These are phyloP conservation scores for Xenopus tropicalis DNA, from an alignment of 2,113 vertebrate genomes.

Conservation along the genomic window UCB_Xtro_10.0 CM004444.2:125985001-125985500, in stretches of 20 bases:
- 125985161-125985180: too few species aligned
- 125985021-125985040: too few species aligned
- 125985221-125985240: not conserved
- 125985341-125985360: not conserved
- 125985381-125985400: not conserved
- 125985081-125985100: too few species aligned
- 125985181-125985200: too few species aligned
- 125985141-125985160: too few species aligned
- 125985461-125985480: slow-evolving; percentile 7
- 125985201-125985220: not conserved
- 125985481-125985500: not conserved
- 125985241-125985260: slow-evolving; percentile 26
- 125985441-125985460: slow-evolving; percentile 5
- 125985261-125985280: slow-evolving; percentile 30
- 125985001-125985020: too few species aligned
- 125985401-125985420: not conserved
- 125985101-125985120: too few species aligned
- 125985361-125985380: too few species aligned
- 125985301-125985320: slow-evolving; percentile 33
- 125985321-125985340: not conserved
- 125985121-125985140: too few species aligned
- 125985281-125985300: slow-evolving; percentile 24
- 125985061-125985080: too few species aligned
- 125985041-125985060: too few species aligned
- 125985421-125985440: slow-evolving; percentile 28